These are phyloP conservation scores for Papilio polyxenes DNA, from an alignment of 1,140 invertebrate genomes.

Conservation along the genomic window DNA sequence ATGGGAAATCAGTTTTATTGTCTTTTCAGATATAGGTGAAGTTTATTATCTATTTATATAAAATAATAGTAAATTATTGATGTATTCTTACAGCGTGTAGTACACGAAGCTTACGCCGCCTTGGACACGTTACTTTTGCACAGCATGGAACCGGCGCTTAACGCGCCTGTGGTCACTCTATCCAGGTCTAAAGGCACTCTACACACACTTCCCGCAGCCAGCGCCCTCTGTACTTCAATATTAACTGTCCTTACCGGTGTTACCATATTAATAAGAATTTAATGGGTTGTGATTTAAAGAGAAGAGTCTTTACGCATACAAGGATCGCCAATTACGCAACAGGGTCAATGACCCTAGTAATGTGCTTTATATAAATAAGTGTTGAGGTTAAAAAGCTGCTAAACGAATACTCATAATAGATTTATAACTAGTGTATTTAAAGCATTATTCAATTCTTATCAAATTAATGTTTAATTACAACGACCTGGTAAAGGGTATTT, in stretches of 20 bases:
- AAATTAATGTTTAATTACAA: conserved; percentile 7
- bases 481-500: neutral
- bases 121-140: conserved; percentile 65
- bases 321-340: neutral
- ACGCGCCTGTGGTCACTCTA: conserved; percentile 42
- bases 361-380: conserved; percentile 22
- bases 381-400: conserved; percentile 20
- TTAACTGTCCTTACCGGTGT: conserved; percentile 17
- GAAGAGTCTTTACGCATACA: neutral
- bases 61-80: neutral
- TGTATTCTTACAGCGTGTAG: conserved; percentile 59
- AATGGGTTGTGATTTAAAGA: conserved; percentile 28
- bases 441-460: conserved; percentile 9
- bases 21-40: too few relatives aligned
- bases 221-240: conserved; percentile 11
- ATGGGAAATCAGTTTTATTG: too few relatives aligned
- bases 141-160: conserved; percentile 47
- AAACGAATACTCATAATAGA: conserved; percentile 2
- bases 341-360: neutral
- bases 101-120: conserved; percentile 70
- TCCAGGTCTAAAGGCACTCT: conserved; percentile 43
- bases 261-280: conserved; percentile 30
- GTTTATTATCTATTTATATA: too few relatives aligned
- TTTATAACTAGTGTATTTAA: conserved; percentile 5
- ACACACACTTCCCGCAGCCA: neutral